A percentile compares a stretch with the other conserved stretches of the same genome.
phyloP scores from a whole-genome alignment of 2,113 vertebrate species.

The Psephotus haematonotus region DNA sequence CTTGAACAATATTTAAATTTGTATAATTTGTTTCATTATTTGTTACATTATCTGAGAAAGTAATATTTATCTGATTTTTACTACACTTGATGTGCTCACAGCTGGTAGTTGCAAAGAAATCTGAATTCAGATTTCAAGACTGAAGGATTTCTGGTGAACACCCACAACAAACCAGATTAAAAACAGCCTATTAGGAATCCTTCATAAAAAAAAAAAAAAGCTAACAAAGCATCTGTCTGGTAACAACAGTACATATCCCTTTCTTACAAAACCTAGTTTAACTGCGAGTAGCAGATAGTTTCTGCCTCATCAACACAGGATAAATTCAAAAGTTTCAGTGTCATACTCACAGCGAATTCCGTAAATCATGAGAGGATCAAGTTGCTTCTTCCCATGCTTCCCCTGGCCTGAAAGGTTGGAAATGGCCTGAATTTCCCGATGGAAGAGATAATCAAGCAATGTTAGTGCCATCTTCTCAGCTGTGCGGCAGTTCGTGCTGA shows the following conservation, averaged over 20 bases:
- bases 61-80: neutral
- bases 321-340: neutral
- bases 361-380: slow-evolving; percentile 98
- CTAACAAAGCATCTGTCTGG: neutral
- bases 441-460: slow-evolving; percentile 94
- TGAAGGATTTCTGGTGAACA: neutral
- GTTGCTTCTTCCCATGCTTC: slow-evolving; percentile 97
- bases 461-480: slow-evolving; percentile 98
- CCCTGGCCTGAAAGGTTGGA: slow-evolving; percentile 97
- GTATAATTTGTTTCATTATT: neutral
- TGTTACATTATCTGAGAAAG: neutral
- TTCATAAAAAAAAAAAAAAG: neutral
- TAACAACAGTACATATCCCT: neutral
- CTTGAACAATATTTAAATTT: neutral
- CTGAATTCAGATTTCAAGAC: neutral
- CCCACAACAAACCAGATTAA: neutral
- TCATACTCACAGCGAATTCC: slow-evolving; percentile 93
- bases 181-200: neutral
- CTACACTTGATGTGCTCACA: neutral
- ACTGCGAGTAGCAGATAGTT: neutral
- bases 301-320: neutral
- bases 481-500: slow-evolving; percentile 95
- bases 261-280: neutral
- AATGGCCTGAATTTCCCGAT: slow-evolving; percentile 95
- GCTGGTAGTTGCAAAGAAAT: neutral